Conservation (phyloP, 2,888 invertebrate species). For the Thereva nobilitata region DNA sequence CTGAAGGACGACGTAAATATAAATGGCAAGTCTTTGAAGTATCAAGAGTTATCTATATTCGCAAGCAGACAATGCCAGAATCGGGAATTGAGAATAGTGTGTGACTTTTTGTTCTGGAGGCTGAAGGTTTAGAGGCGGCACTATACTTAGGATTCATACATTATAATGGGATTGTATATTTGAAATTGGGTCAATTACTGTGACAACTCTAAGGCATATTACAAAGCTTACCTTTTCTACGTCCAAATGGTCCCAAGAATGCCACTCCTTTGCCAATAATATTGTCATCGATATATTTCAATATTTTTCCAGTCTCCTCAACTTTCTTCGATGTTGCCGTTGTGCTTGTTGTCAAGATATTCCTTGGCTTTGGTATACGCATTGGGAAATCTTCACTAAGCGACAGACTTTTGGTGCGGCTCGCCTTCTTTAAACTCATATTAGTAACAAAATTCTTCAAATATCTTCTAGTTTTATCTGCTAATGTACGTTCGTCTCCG, state of each 20-base stretch:
- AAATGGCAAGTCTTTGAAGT: no score
- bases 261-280: slow-evolving; percentile 79
- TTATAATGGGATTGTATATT: no score
- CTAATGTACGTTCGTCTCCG: neutral
- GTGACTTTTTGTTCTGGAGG: no score
- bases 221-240: slow-evolving; percentile 70
- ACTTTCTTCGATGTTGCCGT: slow-evolving; percentile 61
- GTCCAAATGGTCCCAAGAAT: slow-evolving; percentile 81
- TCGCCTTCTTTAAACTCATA: slow-evolving; percentile 44
- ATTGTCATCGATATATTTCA: slow-evolving; percentile 80
- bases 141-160: no score
- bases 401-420: slow-evolving; percentile 53
- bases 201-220: no score
- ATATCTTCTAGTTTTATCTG: neutral
- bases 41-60: no score
- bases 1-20: no score
- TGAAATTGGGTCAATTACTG: no score
- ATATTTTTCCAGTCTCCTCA: slow-evolving; percentile 71
- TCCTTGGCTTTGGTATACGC: slow-evolving; percentile 44
- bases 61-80: no score
- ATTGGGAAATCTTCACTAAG: slow-evolving; percentile 56
- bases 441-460: neutral
- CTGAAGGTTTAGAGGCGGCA: no score
- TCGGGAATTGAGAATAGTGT: no score
- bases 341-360: slow-evolving; percentile 52